Evolutionary conservation across 2,888 invertebrate species (phyloP), one percentile per base, ranked within the genome.

Genomic region (Chalcis sispes): DNA sequence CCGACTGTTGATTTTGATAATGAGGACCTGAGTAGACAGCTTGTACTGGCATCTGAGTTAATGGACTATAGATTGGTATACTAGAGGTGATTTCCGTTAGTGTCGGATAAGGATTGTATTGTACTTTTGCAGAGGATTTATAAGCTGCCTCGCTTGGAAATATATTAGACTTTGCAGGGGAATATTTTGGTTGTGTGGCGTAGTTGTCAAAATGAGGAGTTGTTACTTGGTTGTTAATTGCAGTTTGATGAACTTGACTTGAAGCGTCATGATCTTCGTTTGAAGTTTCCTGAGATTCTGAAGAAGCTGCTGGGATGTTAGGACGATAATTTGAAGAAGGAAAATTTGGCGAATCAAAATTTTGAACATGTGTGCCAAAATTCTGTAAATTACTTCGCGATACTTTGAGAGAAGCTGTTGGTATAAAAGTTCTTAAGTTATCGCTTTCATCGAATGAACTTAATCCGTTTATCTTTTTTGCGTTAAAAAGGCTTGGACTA

Each of bases 371-470:
- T 4, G 40, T 74, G 5, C 67, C 74, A 27, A 72, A 25, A 27
- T 32, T 72, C 4, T 50, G 25, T n/a, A 52, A 23, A 56, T 76
- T 76, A 36, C 67, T 76, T 7, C 62, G 67, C 4, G 56, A 27
- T 15, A 72, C 67, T 72, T 76, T 76, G 15, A 65, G 32, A 4
- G 75, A 64, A 18, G 61, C 5, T 0, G 54, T 1, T 10, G 76
- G 54, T 1, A 72, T 29, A 50, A 72, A 67, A 8, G 13, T 56
- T 15, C 72, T 76, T 3, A 76, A 8, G 25, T 72, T 62, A 10
- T 50, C 48, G n/a, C 50, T 54, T 18, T 56, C 62, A 27, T 23
- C 20, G 2, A 73, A 50, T 0, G 56, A 10, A 23, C n/a, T 50
- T 4, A 72, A n/a, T 10, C 40, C 59, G 7, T 59, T 40, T 1